A percentile compares a stretch with the other conserved stretches of the same genome.
Conservation (phyloP, 2,113 vertebrate species). For the Prionailurus viverrinus region DNA sequence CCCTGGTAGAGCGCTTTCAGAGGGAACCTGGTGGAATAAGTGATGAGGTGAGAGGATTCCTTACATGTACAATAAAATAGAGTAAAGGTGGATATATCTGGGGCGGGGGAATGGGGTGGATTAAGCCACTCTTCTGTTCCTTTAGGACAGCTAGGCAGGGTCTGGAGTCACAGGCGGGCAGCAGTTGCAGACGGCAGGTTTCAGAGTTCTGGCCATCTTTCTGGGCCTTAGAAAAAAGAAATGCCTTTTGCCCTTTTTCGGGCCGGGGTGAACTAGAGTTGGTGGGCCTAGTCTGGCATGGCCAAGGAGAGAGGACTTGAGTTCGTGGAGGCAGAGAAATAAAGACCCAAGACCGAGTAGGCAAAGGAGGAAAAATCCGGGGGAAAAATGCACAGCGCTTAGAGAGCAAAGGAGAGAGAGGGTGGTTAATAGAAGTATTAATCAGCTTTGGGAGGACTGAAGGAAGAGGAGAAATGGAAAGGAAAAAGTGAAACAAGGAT, state of each 20-base stretch:
- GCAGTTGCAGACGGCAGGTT: background rate
- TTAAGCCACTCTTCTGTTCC: background rate
- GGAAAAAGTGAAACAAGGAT: background rate
- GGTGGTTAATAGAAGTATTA: background rate
- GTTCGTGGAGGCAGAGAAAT: background rate
- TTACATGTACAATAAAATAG: background rate
- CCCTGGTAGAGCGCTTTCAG: conserved; percentile 57
- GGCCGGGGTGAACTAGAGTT: background rate
- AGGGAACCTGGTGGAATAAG: background rate
- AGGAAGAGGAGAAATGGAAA: background rate
- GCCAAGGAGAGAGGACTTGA: background rate
- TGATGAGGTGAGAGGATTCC: conserved; percentile 61
- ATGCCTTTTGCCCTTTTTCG: background rate
- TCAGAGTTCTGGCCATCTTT: background rate
- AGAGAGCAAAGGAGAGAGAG: background rate
- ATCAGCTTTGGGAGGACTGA: background rate
- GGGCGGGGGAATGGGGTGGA: background rate
- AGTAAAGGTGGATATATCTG: background rate
- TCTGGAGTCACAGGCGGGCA: background rate
- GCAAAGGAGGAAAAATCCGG: background rate
- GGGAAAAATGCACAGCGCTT: background rate
- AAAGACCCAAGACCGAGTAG: background rate
- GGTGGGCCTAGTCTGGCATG: background rate
- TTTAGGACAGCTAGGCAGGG: background rate
- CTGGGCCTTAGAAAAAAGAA: background rate